Base-by-base conservation (phyloP, 1,140 invertebrate genomes). In the Platorchestia sp. region DNA sequence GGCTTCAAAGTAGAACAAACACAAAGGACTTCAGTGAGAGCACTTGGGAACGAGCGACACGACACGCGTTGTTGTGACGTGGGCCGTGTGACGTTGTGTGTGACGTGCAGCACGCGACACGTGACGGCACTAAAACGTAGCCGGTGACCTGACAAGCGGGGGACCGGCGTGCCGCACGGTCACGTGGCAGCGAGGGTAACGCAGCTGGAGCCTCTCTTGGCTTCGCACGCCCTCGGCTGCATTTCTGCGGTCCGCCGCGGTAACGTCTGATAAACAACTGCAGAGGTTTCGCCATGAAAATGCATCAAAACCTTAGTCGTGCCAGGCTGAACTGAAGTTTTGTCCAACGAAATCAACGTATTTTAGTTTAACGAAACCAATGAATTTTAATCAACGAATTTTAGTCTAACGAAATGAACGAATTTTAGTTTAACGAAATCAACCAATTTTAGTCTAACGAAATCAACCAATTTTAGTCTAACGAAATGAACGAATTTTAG, bases 11-110 rank as follows among this genome's bases (percentile, higher is more conserved):
- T 36, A 75, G 59, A 75, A 75, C 36, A 36, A 75, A 75, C 59
- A 75, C 59, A 75, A 75, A 22, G 59, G 59, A 75, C 27, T 75
- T 75, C 14, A 75, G 59, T 42, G 87, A 41, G 87, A 90, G 87
- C 87, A 44, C 87, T 42, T 43, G 87, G 87, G 87, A 43, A 42
- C 19, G 14, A 7, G 87, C 87, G 41, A 90, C 87, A 90, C 36
- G 87, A 90, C 87, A 90, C 87, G 87, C 87, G 87, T 90, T 90
- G 41, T 43, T 42, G 87, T 45, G 87, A 90, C 87, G 87, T 90
- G 87, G 27, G 87, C 41, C 87, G 87, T 41, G 87, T 90, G 87
- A 90, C 41, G 41, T 27, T 43, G 87, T 45, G 87, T 90, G 41
- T 90, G 87, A 90, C 87, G 87, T 90, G 42, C 42, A 41, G 36